Conservation (phyloP, 2,888 invertebrate species). For the Lasioglossum oenotherae region DNA sequence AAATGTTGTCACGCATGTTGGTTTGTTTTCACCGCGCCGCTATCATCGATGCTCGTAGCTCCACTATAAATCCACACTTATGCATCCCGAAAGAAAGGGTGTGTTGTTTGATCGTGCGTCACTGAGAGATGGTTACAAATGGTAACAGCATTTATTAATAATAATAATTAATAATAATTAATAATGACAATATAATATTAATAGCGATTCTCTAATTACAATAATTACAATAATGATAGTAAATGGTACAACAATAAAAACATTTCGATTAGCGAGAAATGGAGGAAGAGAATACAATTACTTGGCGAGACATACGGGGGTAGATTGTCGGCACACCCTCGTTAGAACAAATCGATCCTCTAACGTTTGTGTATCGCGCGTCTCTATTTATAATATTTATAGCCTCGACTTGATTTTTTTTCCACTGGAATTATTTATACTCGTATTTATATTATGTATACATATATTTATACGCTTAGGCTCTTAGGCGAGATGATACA, state of each 20-base stretch:
- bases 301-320: slow-evolving; percentile 63
- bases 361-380: slow-evolving; percentile 35
- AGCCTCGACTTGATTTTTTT: slow-evolving; percentile 61
- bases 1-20: too few relatives aligned
- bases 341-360: slow-evolving; percentile 34
- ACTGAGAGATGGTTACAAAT: slow-evolving; percentile 77
- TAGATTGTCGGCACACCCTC: slow-evolving; percentile 1
- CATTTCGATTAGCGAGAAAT: slow-evolving; percentile 77
- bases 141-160: slow-evolving; percentile 84
- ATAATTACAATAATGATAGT: slow-evolving; percentile 81
- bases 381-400: slow-evolving; percentile 75
- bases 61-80: too few relatives aligned
- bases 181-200: slow-evolving; percentile 80
- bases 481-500: slow-evolving; percentile 72
- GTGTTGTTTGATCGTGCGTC: slow-evolving; percentile 17
- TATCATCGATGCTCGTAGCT: too few relatives aligned
- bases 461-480: slow-evolving; percentile 74
- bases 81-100: slow-evolving; percentile 14
- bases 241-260: slow-evolving; percentile 83
- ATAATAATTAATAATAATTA: slow-evolving; percentile 76
- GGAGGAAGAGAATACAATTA: slow-evolving; percentile 72
- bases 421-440: slow-evolving; percentile 48
- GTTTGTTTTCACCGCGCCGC: too few relatives aligned
- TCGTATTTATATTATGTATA: slow-evolving; percentile 74
- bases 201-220: slow-evolving; percentile 82